Conservation (phyloP, 2,888 invertebrate species). For the Drosophila borealis region DNA sequence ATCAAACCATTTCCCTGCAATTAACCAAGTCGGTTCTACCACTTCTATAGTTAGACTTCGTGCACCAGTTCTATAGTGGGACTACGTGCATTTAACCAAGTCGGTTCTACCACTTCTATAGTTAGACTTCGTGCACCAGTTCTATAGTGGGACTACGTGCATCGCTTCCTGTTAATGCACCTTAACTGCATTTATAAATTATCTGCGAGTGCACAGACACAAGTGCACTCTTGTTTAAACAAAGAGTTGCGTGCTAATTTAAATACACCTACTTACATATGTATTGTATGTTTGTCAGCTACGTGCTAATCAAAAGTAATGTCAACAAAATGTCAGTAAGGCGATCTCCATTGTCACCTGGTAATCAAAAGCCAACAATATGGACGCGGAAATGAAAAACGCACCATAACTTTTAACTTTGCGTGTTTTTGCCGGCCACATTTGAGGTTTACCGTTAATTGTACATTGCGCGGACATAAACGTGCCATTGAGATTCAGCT, state of each 20-base stretch:
- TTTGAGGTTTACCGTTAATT: conserved; percentile 28
- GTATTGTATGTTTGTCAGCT: neutral
- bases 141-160: conserved; percentile 1
- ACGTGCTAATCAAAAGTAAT: conserved; percentile 1
- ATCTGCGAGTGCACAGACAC: conserved; percentile 1
- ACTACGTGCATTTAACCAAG: neutral
- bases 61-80: neutral
- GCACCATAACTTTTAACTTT: conserved; percentile 8
- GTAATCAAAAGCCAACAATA: conserved; percentile 15
- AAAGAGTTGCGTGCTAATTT: neutral
- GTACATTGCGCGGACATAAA: conserved; percentile 16
- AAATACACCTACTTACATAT: conserved; percentile 2
- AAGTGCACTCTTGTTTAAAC: neutral
- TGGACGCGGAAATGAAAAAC: conserved; percentile 51
- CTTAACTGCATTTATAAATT: neutral
- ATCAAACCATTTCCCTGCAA: neutral
- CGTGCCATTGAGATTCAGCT: conserved; percentile 4
- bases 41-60: conserved; percentile 2
- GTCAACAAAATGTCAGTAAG: conserved; percentile 22
- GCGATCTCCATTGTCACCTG: conserved; percentile 10
- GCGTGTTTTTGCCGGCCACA: conserved; percentile 12
- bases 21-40: neutral
- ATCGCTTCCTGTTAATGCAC: conserved; percentile 2
- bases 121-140: neutral
- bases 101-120: neutral